A percentile compares a stretch with the other conserved stretches of the same genome.
Evolutionary conservation across 2,113 vertebrate species (phyloP).

Genomic region (Hipposideros armiger): DNA sequence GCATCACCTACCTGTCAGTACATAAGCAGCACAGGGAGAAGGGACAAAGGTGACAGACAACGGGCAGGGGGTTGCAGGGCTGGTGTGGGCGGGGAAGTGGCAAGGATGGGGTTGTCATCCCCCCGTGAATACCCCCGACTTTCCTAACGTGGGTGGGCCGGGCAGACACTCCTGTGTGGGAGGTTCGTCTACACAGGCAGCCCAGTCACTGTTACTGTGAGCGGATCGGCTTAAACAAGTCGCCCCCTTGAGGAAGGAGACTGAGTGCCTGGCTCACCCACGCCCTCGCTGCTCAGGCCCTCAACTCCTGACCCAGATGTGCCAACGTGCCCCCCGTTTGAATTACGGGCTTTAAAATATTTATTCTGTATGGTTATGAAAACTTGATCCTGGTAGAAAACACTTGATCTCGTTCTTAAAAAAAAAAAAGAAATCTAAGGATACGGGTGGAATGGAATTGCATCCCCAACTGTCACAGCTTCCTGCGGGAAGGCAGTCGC

Average conservation of each 20-base stretch:
- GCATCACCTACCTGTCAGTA: fast-evolving
- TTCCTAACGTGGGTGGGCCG: fast-evolving
- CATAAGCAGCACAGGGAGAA: fast-evolving
- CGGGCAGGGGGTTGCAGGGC: not conserved
- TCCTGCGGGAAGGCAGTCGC: fast-evolving
- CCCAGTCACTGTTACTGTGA: not conserved
- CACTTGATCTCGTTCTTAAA: constrained; percentile 62
- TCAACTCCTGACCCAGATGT: not conserved
- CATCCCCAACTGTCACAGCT: not conserved
- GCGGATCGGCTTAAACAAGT: not conserved
- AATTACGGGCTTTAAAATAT: constrained; percentile 65
- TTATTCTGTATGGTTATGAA: constrained; percentile 56
- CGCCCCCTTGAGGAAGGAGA: not conserved
- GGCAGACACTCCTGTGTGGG: fast-evolving
- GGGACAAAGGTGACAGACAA: fast-evolving
- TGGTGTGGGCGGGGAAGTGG: fast-evolving
- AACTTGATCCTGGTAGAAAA: not conserved
- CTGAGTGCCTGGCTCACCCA: fast-evolving
- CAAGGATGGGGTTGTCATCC: not conserved
- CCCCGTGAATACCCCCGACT: fast-evolving
- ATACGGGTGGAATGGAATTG: not conserved
- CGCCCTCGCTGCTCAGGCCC: fast-evolving
- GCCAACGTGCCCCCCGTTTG: not conserved
- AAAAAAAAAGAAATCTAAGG: not conserved
- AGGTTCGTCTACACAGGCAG: fast-evolving